These are phyloP conservation scores for Frankliniella fusca DNA, from an alignment of 2,888 invertebrate species.

Conservation along the genomic window DNA sequence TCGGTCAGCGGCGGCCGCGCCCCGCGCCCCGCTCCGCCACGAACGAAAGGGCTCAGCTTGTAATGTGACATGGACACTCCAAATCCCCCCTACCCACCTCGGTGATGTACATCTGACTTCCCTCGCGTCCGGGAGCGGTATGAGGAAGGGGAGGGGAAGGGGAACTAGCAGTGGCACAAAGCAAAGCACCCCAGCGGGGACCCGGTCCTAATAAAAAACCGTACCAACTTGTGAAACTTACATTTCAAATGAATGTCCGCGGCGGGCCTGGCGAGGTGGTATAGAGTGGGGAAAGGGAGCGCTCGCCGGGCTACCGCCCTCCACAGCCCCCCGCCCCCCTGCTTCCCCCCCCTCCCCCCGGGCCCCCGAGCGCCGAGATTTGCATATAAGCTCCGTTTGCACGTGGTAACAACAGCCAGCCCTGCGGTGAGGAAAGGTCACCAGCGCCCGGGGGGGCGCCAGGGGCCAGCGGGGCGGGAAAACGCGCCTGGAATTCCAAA, in stretches of 20 bases:
- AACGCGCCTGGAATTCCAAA: constrained; percentile 10
- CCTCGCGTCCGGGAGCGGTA: too few relatives aligned
- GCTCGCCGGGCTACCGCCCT: too few relatives aligned
- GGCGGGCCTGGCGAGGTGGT: background rate
- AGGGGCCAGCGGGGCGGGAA: background rate
- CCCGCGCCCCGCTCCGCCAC: too few relatives aligned
- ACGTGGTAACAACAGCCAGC: constrained; percentile 3
- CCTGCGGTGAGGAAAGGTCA: background rate
- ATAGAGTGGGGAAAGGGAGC: too few relatives aligned
- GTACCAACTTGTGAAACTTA: background rate
- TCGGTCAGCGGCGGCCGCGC: too few relatives aligned
- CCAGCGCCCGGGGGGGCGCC: background rate
- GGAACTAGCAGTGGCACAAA: too few relatives aligned
- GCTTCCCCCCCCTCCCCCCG: too few relatives aligned
- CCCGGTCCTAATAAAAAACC: too few relatives aligned
- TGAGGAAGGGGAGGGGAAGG: too few relatives aligned
- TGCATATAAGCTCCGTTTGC: constrained; percentile 22
- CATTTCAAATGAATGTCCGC: constrained; percentile 13
- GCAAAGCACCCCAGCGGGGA: too few relatives aligned
- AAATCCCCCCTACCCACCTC: background rate
- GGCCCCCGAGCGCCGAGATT: constrained; percentile 11
- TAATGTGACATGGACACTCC: constrained; percentile 10
- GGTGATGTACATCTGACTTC: too few relatives aligned
- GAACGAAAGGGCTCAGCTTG: background rate
- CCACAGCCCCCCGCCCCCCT: background rate